These are phyloP conservation scores for Venusia cambrica DNA, from an alignment of 2,888 invertebrate genomes.

Conservation along the genomic window DNA sequence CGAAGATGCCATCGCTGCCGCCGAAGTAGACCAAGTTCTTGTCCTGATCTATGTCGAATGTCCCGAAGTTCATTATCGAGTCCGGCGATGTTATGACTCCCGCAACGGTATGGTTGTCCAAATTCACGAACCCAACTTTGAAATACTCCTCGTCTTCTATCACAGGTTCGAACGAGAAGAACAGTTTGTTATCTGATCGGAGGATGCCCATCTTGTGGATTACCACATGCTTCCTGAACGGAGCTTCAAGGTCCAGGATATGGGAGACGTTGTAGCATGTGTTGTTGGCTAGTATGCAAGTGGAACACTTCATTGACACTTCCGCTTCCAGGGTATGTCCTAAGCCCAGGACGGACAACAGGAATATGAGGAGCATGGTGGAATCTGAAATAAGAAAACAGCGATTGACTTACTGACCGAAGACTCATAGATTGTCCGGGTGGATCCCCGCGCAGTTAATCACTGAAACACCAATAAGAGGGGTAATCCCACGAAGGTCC, in stretches of 20 bases:
- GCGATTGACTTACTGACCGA: background rate
- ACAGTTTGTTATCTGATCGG: conserved; percentile 49
- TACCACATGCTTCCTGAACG: conserved; percentile 54
- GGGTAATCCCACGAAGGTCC: no score
- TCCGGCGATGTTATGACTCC: conserved; percentile 45
- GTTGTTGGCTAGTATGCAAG: conserved; percentile 49
- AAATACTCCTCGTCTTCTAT: conserved; percentile 59
- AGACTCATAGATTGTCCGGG: conserved; percentile 1
- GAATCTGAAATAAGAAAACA: conserved; percentile 33
- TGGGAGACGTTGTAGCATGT: conserved; percentile 54
- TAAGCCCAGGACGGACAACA: conserved; percentile 36
- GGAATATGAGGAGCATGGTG: conserved; percentile 40
- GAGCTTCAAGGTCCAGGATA: conserved; percentile 54
- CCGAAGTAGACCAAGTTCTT: conserved; percentile 58
- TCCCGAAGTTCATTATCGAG: conserved; percentile 54
- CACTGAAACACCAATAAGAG: no score
- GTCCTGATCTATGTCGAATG: conserved; percentile 64
- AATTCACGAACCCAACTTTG: conserved; percentile 58
- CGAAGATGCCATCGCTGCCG: conserved; percentile 59
- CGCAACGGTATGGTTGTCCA: conserved; percentile 39
- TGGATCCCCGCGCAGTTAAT: no score
- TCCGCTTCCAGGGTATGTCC: conserved; percentile 32
- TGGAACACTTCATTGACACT: conserved; percentile 34
- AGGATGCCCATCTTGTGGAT: conserved; percentile 58
- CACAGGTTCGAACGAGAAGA: conserved; percentile 60